A percentile compares a stretch with the other conserved stretches of the same genome.
These are phyloP conservation scores for Ispidina picta DNA, from an alignment of 2,797 vertebrate genomes.

Conservation along the genomic window DNA sequence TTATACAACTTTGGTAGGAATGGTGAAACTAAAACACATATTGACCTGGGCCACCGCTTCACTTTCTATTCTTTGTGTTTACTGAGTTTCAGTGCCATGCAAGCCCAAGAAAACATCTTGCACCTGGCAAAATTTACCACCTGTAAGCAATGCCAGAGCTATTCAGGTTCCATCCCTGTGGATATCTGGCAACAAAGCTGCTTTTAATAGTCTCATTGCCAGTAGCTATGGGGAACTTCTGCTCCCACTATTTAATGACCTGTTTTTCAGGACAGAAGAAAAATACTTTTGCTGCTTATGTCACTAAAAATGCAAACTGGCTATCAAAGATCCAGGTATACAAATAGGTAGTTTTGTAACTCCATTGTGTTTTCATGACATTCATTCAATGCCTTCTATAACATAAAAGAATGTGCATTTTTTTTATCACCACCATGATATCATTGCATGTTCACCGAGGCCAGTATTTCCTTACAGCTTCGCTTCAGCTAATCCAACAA, in stretches of 20 bases:
- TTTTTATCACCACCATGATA: background rate
- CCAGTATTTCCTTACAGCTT: background rate
- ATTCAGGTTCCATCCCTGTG: background rate
- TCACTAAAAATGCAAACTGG: background rate
- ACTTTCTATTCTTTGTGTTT: conserved; percentile 11
- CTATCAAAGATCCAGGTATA: background rate
- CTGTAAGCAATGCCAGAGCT: background rate
- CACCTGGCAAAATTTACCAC: background rate
- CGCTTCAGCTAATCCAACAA: background rate
- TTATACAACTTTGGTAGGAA: conserved; percentile 25
- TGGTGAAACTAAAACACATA: background rate
- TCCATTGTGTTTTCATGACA: background rate
- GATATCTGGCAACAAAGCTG: background rate
- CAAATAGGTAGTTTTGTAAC: background rate
- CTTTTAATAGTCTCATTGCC: background rate
- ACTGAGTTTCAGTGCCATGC: background rate
- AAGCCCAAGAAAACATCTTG: background rate
- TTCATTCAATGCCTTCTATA: background rate
- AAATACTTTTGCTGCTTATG: background rate
- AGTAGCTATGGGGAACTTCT: background rate
- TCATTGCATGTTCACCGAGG: background rate
- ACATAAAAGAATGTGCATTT: background rate
- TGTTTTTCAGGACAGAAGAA: background rate
- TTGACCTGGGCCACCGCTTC: background rate
- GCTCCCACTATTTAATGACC: background rate